Evolutionary conservation across 2,888 invertebrate genomes (phyloP).

Genomic region (Myopa testacea): DNA sequence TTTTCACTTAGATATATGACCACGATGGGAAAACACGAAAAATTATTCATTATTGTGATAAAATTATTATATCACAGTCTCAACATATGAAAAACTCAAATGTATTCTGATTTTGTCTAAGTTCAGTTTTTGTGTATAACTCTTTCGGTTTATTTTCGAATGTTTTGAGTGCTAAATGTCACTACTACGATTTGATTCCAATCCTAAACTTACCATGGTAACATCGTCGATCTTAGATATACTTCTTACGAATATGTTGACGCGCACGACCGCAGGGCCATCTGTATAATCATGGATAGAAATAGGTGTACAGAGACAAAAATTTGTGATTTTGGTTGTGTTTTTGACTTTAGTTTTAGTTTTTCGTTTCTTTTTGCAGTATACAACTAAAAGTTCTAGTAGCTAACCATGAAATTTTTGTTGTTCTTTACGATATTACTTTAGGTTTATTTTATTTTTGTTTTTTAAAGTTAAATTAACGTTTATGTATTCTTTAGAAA

Average conservation of each 20-base stretch:
- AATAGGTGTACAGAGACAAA: constrained; percentile 46
- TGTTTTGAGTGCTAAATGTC: too few relatives aligned
- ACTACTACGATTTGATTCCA: constrained; percentile 37
- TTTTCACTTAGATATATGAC: too few relatives aligned
- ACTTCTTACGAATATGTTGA: constrained; percentile 99
- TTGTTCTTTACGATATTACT: neutral
- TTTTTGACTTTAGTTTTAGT: constrained; percentile 17
- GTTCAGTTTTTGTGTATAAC: too few relatives aligned
- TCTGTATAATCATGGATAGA: constrained; percentile 70
- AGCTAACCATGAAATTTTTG: constrained; percentile 16
- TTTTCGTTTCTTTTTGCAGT: constrained; percentile 21
- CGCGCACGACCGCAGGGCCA: constrained; percentile 95
- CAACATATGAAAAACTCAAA: too few relatives aligned
- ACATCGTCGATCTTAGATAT: constrained; percentile 99
- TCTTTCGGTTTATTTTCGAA: too few relatives aligned
- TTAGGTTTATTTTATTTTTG: too few relatives aligned
- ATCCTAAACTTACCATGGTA: constrained; percentile 88
- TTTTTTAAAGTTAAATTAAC: too few relatives aligned
- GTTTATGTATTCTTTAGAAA: too few relatives aligned
- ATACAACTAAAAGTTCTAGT: constrained; percentile 10
- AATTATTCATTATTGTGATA: too few relatives aligned
- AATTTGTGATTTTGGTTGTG: constrained; percentile 27
- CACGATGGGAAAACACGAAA: too few relatives aligned
- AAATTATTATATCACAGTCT: too few relatives aligned
- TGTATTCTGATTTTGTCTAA: too few relatives aligned